Base-by-base conservation (phyloP, 2,797 vertebrate genomes). In the Argyrosomus regius region DNA sequence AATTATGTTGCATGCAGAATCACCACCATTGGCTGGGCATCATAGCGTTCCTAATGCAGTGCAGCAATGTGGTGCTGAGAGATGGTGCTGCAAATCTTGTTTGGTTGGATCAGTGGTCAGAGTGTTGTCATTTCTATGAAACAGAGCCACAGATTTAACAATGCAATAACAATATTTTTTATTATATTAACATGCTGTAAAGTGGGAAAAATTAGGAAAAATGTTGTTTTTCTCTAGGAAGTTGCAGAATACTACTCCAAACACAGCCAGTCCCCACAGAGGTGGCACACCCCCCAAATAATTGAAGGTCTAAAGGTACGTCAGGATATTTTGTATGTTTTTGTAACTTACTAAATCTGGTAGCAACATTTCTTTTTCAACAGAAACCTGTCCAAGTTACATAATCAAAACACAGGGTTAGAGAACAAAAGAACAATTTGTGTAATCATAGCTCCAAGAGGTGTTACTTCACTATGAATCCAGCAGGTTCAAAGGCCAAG, bases 231-330 rank as follows among this genome's bases (percentile, higher is more conserved):
- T 68, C 35, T 31, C 4, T 91, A 99, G 98, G 96, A 98, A 88
- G 93, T 99, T 72, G 67, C 92, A 58, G 93, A 95, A 43, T 99
- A 96, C 88, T 98, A 96, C 86, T 56, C 77, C 74, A 94, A 89
- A 90, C 73, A 87, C 28, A 82, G 92, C 81, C 93, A 95, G 68
- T 94, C 94, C 35, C 87, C 91, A n/a, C 91, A 96, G 66, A 95
- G 95, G 84, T 99, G 97, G 98, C 92, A 91, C 83, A 95, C 95
- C 2, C 97, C 98, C 45, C 80, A 84, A 54, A 83, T 97, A 70
- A 93, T 98, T 62, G 94, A 97, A 65, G 96, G 95, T 77, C 90
- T 99, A 54, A 98, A 98, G 97, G 98, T 98, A 92, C n/a, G 80
- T 26, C 5, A 16, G 14, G 4, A 28, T 53, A 31, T 35, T 64